Percentiles rank a stretch among this genome's conserved stretches.
These are phyloP conservation scores for Zosterops borbonicus DNA, from an alignment of 2,113 vertebrate species.

Conservation along the genomic window DNA sequence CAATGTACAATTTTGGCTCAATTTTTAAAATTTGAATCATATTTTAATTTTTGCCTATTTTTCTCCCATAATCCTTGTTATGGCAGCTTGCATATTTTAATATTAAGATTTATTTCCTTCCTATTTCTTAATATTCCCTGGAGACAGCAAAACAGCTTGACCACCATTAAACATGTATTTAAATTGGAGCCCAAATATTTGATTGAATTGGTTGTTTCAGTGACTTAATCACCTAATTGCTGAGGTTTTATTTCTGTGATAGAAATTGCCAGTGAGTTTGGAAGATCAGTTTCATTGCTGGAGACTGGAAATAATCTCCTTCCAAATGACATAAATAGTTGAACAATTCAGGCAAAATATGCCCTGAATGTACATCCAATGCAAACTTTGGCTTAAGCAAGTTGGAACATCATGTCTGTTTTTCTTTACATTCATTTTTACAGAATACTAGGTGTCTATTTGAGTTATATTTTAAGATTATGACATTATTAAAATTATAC, in stretches of 20 bases:
- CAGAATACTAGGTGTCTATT: neutral
- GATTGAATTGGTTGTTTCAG: conserved; percentile 6
- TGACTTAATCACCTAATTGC: conserved; percentile 7
- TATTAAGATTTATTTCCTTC: neutral
- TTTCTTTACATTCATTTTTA: conserved; percentile 19
- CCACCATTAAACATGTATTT: neutral
- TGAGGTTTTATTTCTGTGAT: neutral
- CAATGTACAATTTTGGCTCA: neutral
- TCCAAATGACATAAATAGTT: conserved; percentile 35
- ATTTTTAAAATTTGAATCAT: neutral
- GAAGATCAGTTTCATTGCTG: neutral
- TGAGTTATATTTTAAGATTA: neutral
- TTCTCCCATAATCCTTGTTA: neutral
- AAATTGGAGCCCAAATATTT: neutral
- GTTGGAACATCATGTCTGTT: neutral
- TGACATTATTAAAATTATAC: neutral
- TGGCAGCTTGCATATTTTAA: neutral
- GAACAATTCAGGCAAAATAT: conserved; percentile 21
- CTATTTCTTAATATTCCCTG: neutral
- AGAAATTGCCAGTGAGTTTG: neutral
- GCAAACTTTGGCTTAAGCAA: conserved; percentile 36
- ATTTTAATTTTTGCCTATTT: neutral
- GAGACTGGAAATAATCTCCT: conserved; percentile 11
- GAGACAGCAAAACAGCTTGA: neutral
- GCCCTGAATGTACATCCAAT: conserved; percentile 13